Evolutionary conservation across 2,797 vertebrate species (phyloP), one percentile per base, ranked within the genome.

Genomic region (Paramormyrops hopkinsi): DNA sequence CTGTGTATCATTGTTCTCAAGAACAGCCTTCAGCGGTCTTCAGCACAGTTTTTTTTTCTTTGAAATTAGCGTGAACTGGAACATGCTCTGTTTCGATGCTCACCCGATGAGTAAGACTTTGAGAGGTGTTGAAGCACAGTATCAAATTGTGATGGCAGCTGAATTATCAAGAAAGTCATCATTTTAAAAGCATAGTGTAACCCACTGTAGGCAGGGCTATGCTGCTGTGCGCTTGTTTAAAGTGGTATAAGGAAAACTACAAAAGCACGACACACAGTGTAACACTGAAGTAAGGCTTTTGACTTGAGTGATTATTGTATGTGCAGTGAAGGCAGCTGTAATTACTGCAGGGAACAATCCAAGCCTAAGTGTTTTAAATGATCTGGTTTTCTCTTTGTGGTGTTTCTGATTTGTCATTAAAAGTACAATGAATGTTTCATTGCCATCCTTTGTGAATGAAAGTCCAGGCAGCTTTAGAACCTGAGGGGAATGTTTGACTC

Each of bases 1-100:
- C 94, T 93, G 95, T 94, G 95, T 95, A 88, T 90, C 93, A 94
- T 95, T 97, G 94, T 97, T 96, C 94, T 95, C 91, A 54, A 92
- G 94, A 94, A 90, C 93, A 93, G 93, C 96, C 95, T 82, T 89
- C 0, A 93, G 95, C 92, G 4, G 92, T 41, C 93, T 95, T 93
- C 92, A 89, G 29, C 92, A 92, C 90, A 85, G 84, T 86, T 91
- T 93, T 92, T 92, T 93, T 90, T 91, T 59, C 50, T 93, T 90
- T 90, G 91, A 94, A 90, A 93, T 90, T 88, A 95, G 92, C 82
- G 92, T 95, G 93, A 94, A 93, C 94, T 93, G 91, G 90, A 93
- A 88, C 73, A 62, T 91, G 90, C 90, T 90, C 87, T 88, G 89
- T 86, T 79, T 90, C 90, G 41, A 51, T 41, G 91, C 91, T 91